Evolutionary conservation across 1,140 invertebrate species (phyloP), one percentile per base, ranked within the genome.

Genomic region (Ceratosolen solmsi): DNA sequence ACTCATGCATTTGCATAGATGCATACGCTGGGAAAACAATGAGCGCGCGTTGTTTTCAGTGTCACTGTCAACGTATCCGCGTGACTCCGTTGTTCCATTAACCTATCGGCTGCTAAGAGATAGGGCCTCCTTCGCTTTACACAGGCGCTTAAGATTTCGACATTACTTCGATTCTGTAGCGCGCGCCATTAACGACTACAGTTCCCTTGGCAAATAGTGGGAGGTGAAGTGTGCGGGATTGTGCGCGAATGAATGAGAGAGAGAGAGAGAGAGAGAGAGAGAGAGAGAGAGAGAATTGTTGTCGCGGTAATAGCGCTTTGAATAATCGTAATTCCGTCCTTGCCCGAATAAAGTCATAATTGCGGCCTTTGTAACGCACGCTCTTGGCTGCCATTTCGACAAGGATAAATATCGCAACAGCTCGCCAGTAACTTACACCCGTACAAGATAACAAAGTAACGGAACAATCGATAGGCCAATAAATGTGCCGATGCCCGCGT

Each of bases 41-140:
- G 74, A 65, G 22, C 58, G 17, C 58, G 74, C 25, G 22, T 41
- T 36, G 74, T 49, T 63, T 65, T 63, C 74, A 77, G 60, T 77
- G 74, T 65, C 74, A 65, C 74, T 65, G 73, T 60, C 54, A 75
- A 75, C 51, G 36, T 75, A 54, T 75, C 51, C 54, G 54, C 73
- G 30, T 58, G 73, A 58, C 73, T 58, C 46, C 33, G 73, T 75
- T 75, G 73, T 30, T 51, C 73, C 33, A 75, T 51, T 58, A 51
- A 54, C 27, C 54, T 27, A 54, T 33, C 73, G 71, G 30, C 71
- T 56, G 27, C 49, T 8, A 73, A 22, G 15, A 25, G 71, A 73
- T 73, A 56, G 33, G 27, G 49, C 71, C 46, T 49, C 70, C 41
- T 46, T 36, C 11, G 41, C n/a, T 4, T 25, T 27, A n/a, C 33